phyloP scores from a whole-genome alignment of 2,113 vertebrate genomes.

The Patagioenas fasciata region DNA sequence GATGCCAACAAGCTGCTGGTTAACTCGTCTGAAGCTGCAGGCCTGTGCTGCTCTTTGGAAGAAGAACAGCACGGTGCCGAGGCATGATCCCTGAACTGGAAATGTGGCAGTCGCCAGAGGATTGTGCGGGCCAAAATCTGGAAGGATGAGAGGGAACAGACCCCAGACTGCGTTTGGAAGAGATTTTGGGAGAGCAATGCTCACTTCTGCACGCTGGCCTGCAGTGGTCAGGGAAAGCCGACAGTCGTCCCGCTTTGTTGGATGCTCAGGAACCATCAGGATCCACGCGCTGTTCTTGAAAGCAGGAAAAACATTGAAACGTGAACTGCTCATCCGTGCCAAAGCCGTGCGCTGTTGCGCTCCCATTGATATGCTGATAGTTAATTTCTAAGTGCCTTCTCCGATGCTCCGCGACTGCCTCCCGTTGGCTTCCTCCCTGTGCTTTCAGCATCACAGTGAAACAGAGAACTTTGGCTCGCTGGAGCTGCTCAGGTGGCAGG shows the following conservation, averaged over 20 bases:
- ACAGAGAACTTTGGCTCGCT: not conserved
- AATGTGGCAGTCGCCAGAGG: not conserved
- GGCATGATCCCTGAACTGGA: not conserved
- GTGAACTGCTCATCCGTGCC: fast-evolving
- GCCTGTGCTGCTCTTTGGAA: not conserved
- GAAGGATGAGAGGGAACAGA: not conserved
- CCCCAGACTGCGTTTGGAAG: not conserved
- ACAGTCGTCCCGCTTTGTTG: not conserved
- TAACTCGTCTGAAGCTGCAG: not conserved
- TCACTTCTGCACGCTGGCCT: not conserved
- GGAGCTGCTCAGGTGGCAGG: not conserved
- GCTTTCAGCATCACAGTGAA: not conserved
- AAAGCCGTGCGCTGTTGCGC: not conserved
- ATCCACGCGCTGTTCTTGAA: not conserved
- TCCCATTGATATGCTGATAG: not conserved
- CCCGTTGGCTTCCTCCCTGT: not conserved
- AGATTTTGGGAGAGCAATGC: not conserved
- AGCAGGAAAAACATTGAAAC: not conserved
- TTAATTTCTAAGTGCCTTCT: not conserved
- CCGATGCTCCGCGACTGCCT: not conserved
- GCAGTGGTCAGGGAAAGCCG: not conserved
- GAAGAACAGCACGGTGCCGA: not conserved
- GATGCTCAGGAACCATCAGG: not conserved
- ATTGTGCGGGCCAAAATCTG: not conserved
- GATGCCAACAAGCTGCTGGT: not conserved